Base-by-base conservation (phyloP, 2,113 vertebrate species). In the Aldabrachelys gigantea region DNA sequence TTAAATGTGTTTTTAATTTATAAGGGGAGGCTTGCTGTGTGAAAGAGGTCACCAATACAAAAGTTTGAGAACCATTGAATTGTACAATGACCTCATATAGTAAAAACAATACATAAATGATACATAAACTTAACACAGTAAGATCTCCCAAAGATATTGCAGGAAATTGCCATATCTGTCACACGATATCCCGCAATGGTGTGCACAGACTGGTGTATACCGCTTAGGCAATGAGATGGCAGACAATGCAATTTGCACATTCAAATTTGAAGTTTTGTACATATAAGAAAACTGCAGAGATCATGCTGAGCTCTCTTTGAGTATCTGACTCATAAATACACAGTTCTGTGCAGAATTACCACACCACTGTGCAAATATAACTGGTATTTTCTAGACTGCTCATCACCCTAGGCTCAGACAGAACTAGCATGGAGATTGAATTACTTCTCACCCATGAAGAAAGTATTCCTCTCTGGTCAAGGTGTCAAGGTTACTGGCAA, bases 401-500 rank as follows among this genome's bases (percentile, higher is more conserved):
- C 44, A 13, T 95, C 80, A 41, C 1, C 1, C 59, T 11, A 62
- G n/a, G 3, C 62, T 78, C 82, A 95, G 87, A 89, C 22, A 0
- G 35, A 90, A 85, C n/a, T 89, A 0, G 1, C 0, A 0, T 21
- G 59, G 90, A 89, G 10, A 69, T 41, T 91, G 84, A 93, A 93
- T 91, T 92, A 86, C 89, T 10, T 97, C 87, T 88, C 89, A 47
- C 87, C 76, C 29, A 2, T 84, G 90, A 56, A 88, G 80, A 86
- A 90, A 94, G 93, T 96, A 92, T 44, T 49, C 89, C 62, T 41
- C 92, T 94, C 91, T 94, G 41, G 92, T 96, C 1, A 0, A 72
- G 27, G 78, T 72, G 25, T 8, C 94, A 91, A 84, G 78, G 80
- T n/a, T 95, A 90, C 90, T 96, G 95, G 89, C 94, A 88, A 41